Evolutionary conservation across 1,140 invertebrate genomes (phyloP).

Genomic region (Colletes latitarsis): DNA sequence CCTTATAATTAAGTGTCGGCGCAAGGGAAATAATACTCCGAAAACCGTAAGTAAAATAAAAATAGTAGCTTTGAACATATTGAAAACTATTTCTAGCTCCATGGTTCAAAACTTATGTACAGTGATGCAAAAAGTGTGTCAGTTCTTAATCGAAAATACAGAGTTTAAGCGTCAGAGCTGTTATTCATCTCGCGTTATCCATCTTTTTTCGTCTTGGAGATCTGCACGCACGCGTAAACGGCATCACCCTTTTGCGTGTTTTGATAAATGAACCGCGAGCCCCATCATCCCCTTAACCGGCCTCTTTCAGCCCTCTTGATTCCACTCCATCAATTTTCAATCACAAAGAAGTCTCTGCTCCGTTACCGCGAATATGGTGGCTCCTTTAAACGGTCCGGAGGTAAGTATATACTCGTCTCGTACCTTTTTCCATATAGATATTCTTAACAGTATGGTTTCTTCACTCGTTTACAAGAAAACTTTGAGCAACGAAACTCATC

Average conservation of each 20-base stretch:
- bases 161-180: not conserved
- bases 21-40: too few species aligned
- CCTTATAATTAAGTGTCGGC: too few species aligned
- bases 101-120: too few species aligned
- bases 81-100: too few species aligned
- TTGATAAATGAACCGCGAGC: slow-evolving; percentile 73
- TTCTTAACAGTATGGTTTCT: not conserved
- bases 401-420: slow-evolving; percentile 19
- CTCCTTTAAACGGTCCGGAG: slow-evolving; percentile 50
- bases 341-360: slow-evolving; percentile 72
- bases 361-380: slow-evolving; percentile 53
- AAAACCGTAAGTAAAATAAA: too few species aligned
- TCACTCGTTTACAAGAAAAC: not conserved
- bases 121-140: too few species aligned
- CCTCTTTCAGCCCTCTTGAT: slow-evolving; percentile 67
- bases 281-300: slow-evolving; percentile 54
- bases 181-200: not conserved
- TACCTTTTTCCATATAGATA: slow-evolving; percentile 9
- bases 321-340: slow-evolving; percentile 79
- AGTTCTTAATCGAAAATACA: not conserved
- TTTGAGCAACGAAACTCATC: too few species aligned
- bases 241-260: slow-evolving; percentile 66
- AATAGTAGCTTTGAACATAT: too few species aligned
- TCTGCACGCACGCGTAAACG: slow-evolving; percentile 52
- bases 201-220: slow-evolving; percentile 37